phyloP scores from a whole-genome alignment of 1,140 invertebrate species.

The Hylyphantes graminicola region DNA sequence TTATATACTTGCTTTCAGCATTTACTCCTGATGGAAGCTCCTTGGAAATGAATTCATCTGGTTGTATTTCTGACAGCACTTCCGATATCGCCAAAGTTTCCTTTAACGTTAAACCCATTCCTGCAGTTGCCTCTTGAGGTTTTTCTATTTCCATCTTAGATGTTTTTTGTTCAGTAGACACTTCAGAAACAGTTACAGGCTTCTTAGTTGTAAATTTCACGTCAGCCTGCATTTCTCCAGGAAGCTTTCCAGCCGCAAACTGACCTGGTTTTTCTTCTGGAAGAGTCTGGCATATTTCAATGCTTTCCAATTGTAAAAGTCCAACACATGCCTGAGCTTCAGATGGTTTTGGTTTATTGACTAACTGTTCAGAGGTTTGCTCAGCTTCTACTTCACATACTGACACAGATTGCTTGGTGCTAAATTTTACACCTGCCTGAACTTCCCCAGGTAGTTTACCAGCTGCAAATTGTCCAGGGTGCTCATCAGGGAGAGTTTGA shows the following conservation, averaged over 20 bases:
- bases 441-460: constrained; percentile 60
- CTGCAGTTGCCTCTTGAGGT: constrained; percentile 48
- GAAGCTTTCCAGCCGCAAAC: constrained; percentile 61
- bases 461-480: constrained; percentile 54
- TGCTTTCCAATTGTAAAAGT: constrained; percentile 50
- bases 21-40: constrained; percentile 61
- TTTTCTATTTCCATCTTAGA: constrained; percentile 28
- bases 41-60: constrained; percentile 46
- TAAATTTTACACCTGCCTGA: constrained; percentile 46
- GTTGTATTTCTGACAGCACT: constrained; percentile 42
- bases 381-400: constrained; percentile 53
- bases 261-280: constrained; percentile 52
- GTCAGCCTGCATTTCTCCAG: constrained; percentile 59
- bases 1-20: constrained; percentile 32
- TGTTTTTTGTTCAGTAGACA: constrained; percentile 52
- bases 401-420: constrained; percentile 36
- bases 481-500: constrained; percentile 50
- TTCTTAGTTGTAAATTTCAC: constrained; percentile 56
- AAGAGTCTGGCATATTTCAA: constrained; percentile 46
- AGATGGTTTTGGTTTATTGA: constrained; percentile 24
- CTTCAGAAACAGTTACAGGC: constrained; percentile 60
- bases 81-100: constrained; percentile 56
- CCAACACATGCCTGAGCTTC: constrained; percentile 29
- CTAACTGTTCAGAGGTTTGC: constrained; percentile 39
- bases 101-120: constrained; percentile 26